These are phyloP conservation scores for Tamias sibiricus DNA, from an alignment of 2,113 vertebrate genomes.

Conservation along the genomic window DNA sequence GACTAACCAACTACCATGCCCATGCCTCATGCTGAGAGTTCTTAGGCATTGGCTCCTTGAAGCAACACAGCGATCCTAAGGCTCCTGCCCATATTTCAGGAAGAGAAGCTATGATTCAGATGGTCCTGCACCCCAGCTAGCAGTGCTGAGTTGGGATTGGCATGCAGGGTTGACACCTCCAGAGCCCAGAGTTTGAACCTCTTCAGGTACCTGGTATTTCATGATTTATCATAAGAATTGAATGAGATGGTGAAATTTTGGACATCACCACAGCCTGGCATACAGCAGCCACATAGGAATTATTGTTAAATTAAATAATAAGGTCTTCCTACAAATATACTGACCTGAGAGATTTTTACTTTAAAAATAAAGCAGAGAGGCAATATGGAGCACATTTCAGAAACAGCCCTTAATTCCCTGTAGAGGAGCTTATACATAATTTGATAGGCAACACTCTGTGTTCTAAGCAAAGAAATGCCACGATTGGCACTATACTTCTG, in stretches of 20 bases:
- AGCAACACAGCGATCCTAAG: too few species aligned
- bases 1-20: background rate
- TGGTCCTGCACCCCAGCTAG: background rate
- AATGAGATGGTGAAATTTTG: background rate
- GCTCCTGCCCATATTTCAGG: background rate
- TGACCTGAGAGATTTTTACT: background rate
- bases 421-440: background rate
- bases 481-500: too few species aligned
- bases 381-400: background rate
- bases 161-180: background rate
- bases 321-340: background rate
- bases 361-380: background rate
- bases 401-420: background rate
- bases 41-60: too few species aligned
- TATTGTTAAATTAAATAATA: background rate
- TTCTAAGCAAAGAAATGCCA: background rate
- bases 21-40: accelerated
- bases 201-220: too few species aligned
- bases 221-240: background rate
- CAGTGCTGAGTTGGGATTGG: background rate
- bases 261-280: background rate
- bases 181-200: too few species aligned
- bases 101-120: background rate
- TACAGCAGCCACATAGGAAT: background rate
- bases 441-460: background rate